Conservation (phyloP, 2,888 invertebrate genomes). For the Drosophila parthenogenetica region DNA sequence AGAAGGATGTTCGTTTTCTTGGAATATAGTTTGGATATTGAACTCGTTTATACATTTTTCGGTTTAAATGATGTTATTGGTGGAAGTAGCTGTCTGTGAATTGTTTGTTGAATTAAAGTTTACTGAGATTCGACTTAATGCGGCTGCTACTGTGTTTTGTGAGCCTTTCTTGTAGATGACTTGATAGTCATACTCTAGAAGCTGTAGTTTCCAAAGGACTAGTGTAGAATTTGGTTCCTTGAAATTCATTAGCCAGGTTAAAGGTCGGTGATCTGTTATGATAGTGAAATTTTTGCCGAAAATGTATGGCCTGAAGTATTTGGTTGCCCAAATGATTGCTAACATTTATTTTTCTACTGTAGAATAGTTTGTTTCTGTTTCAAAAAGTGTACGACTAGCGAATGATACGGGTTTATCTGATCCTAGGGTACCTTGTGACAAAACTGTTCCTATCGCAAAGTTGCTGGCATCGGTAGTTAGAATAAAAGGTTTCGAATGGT, state of each 20-base stretch:
- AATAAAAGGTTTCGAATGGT: no score
- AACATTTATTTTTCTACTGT: no score
- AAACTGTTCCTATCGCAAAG: no score
- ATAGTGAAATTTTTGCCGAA: no score
- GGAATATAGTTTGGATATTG: slow-evolving; percentile 1
- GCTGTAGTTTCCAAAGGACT: slow-evolving; percentile 32
- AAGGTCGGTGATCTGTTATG: no score
- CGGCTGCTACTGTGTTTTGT: slow-evolving; percentile 36
- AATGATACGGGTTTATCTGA: no score
- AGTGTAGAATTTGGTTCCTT: slow-evolving; percentile 31
- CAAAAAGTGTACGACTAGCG: no score
- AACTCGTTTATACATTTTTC: slow-evolving; percentile 2
- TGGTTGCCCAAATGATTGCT: no score
- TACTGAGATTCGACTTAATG: slow-evolving; percentile 31
- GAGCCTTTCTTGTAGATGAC: slow-evolving; percentile 34
- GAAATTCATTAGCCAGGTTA: slow-evolving; percentile 50
- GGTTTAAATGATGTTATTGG: background rate
- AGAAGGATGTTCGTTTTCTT: background rate
- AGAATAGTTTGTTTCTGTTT: no score
- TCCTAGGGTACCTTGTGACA: no score
- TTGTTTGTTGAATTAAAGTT: background rate
- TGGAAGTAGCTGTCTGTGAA: slow-evolving; percentile 3
- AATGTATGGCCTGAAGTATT: no score
- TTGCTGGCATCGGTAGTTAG: no score
- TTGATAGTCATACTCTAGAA: slow-evolving; percentile 35